These are phyloP conservation scores for Euura lappo DNA, from an alignment of 1,140 invertebrate genomes.

Conservation along the genomic window DNA sequence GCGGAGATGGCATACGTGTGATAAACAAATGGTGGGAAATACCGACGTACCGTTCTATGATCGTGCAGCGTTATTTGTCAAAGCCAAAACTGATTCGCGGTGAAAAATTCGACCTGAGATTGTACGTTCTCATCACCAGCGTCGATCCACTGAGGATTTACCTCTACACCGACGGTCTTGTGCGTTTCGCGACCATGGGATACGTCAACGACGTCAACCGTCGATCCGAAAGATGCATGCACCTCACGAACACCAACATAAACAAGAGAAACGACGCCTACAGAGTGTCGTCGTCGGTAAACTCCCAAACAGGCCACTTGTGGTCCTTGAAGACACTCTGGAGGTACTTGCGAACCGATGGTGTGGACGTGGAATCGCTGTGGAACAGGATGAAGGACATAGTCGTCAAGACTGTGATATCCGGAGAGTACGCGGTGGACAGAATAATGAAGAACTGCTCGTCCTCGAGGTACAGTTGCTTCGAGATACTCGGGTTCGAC, in stretches of 20 bases:
- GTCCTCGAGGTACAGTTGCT: slow-evolving; percentile 73
- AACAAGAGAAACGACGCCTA: slow-evolving; percentile 34
- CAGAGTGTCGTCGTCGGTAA: slow-evolving; percentile 32
- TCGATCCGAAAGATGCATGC: not conserved
- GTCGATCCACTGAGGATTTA: not conserved
- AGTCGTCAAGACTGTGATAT: slow-evolving; percentile 79
- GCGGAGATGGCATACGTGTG: not conserved
- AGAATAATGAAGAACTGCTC: slow-evolving; percentile 71
- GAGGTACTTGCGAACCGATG: slow-evolving; percentile 61
- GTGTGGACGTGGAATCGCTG: slow-evolving; percentile 72
- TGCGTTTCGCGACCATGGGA: not conserved
- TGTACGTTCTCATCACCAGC: not conserved
- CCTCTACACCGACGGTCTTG: not conserved
- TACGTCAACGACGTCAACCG: not conserved
- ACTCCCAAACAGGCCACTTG: slow-evolving; percentile 22
- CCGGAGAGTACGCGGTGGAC: slow-evolving; percentile 73
- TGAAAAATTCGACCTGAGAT: not conserved
- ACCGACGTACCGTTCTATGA: not conserved
- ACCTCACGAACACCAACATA: slow-evolving; percentile 46
- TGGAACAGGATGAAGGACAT: slow-evolving; percentile 77
- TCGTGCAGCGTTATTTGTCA: not conserved
- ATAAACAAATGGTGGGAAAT: slow-evolving; percentile 7
- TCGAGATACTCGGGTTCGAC: slow-evolving; percentile 80
- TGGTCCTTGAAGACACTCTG: slow-evolving; percentile 66
- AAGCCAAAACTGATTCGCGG: not conserved